Evolutionary conservation across 2,113 vertebrate genomes (phyloP).

Genomic region (Phalacrocorax pelagicus): DNA sequence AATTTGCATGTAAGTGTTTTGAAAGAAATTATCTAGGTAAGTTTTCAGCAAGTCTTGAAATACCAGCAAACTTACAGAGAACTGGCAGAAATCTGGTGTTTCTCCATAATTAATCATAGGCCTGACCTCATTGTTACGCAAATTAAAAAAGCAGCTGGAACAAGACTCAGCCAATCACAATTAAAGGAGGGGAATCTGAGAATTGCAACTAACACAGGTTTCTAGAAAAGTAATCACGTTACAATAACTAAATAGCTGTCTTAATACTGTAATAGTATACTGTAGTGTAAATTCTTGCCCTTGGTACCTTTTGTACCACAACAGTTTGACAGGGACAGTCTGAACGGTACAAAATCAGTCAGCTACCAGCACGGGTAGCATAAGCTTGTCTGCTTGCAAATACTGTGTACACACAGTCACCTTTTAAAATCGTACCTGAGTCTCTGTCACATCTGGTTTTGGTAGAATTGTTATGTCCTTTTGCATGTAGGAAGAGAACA

Average conservation of each 20-base stretch:
- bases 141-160: background rate
- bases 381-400: background rate
- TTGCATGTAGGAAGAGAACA: background rate
- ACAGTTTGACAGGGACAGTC: background rate
- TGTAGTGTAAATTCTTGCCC: background rate
- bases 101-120: background rate
- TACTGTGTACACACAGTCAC: background rate
- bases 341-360: background rate
- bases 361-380: background rate
- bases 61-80: fast-evolving
- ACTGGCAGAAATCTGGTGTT: background rate
- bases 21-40: background rate
- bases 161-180: background rate
- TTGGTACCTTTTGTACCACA: background rate
- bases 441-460: background rate
- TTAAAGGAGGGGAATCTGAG: background rate
- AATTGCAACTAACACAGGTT: background rate
- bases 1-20: background rate
- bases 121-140: background rate
- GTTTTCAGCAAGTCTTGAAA: background rate
- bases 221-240: background rate
- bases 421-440: background rate
- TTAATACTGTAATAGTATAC: background rate
- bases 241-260: background rate
- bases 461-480: background rate